Conservation (phyloP, 2,888 invertebrate genomes). For the Stenurella melanura region DNA sequence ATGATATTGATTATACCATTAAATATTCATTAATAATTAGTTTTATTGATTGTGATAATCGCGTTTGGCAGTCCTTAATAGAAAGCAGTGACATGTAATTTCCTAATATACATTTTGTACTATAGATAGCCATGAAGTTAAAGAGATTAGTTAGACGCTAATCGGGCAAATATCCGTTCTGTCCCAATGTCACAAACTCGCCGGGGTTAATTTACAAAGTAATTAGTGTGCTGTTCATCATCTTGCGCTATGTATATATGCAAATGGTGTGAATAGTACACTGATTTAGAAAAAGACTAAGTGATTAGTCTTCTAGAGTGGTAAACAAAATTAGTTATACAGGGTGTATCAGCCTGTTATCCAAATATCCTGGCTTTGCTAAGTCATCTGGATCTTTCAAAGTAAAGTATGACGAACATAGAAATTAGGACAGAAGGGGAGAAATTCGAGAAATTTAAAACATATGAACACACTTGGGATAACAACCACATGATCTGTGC, state of each 20-base stretch:
- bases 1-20: constrained; percentile 28
- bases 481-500: too few relatives aligned
- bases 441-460: too few relatives aligned
- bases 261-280: neutral
- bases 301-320: too few relatives aligned
- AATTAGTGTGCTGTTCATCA: constrained; percentile 27
- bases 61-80: constrained; percentile 17
- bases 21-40: constrained; percentile 37
- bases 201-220: constrained; percentile 39
- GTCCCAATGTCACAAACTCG: constrained; percentile 31
- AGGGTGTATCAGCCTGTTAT: too few relatives aligned
- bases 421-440: too few relatives aligned
- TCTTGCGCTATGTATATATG: constrained; percentile 8
- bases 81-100: constrained; percentile 51
- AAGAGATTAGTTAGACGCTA: constrained; percentile 40
- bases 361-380: too few relatives aligned
- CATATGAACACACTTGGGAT: too few relatives aligned
- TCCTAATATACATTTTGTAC: constrained; percentile 48
- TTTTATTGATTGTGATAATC: constrained; percentile 24
- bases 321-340: too few relatives aligned
- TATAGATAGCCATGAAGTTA: constrained; percentile 23
- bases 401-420: too few relatives aligned
- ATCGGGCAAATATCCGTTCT: constrained; percentile 54
- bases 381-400: too few relatives aligned
- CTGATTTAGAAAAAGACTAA: neutral